Base-by-base conservation (phyloP, 1,140 invertebrate species). In the Papilio polyxenes region DNA sequence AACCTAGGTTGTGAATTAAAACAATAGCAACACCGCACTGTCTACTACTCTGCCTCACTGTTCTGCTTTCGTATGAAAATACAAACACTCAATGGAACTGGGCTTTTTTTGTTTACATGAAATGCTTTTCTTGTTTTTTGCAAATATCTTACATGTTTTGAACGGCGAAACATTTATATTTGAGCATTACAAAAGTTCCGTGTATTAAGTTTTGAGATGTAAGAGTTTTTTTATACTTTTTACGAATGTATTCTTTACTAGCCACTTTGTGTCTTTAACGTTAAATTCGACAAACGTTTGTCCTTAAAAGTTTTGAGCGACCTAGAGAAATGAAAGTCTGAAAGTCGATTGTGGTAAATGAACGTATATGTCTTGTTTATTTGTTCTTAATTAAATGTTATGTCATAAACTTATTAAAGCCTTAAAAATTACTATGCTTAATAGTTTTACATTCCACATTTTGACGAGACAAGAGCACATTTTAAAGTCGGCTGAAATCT, bases 281-380 rank as follows among this genome's bases (percentile, higher is more conserved):
- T 69, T 72, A 40, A 37, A 72, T 37, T 40, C 65, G 31, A 37
- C 1, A 72, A 6, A 37, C 65, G 65, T 72, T 72, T 72, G 65
- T 72, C 65, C 65, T 72, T 72, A 72, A 72, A 72, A 72, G 65
- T 72, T 72, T 72, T 17, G 31, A 72, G 13, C 31, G 65, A 72
- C 65, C 65, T 37, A 72, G 31, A 72, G 65, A 72, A 37, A 72
- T 72, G 31, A 72, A 37, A 72, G 65, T 72, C 31, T 37, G 65
- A 72, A 72, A 72, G 65, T 72, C 56, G 2, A 8, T 72, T 37
- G 65, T 13, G 13, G 4, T 37, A 13, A 20, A 59, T 20, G 7
- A 2, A 59, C 56, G 17, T 59, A 20, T 59, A 1, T 59, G 6
- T 7, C 6, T 20, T 59, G 8, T 20, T 0, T 59, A 11, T 11